Evolutionary conservation across 2,113 vertebrate genomes (phyloP).

Genomic region (Ranitomeya variabilis): DNA sequence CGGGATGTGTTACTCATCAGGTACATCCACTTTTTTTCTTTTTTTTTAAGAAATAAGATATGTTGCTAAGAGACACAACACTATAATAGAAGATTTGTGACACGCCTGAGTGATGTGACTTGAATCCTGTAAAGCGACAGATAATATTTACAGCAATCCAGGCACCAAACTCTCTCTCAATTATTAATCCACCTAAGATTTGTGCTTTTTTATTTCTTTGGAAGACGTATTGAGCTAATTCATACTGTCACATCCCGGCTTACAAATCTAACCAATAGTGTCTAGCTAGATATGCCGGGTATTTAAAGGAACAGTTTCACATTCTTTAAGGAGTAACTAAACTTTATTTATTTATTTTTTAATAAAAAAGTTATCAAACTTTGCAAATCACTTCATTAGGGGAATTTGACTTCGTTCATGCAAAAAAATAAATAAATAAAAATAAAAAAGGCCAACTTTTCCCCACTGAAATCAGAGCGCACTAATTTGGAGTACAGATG

Average conservation of each 20-base stretch:
- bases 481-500: too few species aligned
- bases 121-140: constrained; percentile 19
- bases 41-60: not conserved
- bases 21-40: not conserved
- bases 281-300: not conserved
- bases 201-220: constrained; percentile 16
- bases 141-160: constrained; percentile 25
- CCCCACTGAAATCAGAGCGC: too few species aligned
- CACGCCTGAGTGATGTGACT: constrained; percentile 33
- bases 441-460: too few species aligned
- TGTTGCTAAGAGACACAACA: constrained; percentile 50
- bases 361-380: too few species aligned
- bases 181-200: constrained; percentile 36
- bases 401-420: too few species aligned
- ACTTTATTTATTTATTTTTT: not conserved
- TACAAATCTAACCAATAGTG: not conserved
- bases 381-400: too few species aligned
- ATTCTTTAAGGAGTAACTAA: not conserved
- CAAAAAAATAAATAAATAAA: too few species aligned
- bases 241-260: not conserved
- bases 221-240: constrained; percentile 17
- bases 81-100: constrained; percentile 25
- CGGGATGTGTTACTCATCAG: not conserved
- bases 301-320: not conserved
- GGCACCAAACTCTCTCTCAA: constrained; percentile 1